These are phyloP conservation scores for Hirtodrosophila alboralis DNA, from an alignment of 2,888 invertebrate genomes.

Conservation along the genomic window DNA sequence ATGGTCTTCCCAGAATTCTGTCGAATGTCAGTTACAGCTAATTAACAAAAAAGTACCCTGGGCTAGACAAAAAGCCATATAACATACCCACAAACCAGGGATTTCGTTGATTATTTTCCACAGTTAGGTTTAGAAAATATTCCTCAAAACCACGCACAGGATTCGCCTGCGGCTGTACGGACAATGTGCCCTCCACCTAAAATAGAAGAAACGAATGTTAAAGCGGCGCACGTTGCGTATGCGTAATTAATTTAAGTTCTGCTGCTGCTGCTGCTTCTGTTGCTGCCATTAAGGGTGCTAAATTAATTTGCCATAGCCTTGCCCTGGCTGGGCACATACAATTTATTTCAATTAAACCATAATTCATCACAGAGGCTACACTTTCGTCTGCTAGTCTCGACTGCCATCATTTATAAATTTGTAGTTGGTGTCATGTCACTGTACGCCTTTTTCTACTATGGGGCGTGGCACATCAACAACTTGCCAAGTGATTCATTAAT, in stretches of 20 bases:
- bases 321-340: slow-evolving; percentile 36
- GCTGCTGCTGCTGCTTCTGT: not conserved
- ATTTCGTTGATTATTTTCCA: slow-evolving; percentile 94
- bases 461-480: slow-evolving; percentile 42
- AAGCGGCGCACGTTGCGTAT: slow-evolving; percentile 50
- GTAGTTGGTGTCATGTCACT: slow-evolving; percentile 56
- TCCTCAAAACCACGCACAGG: slow-evolving; percentile 94
- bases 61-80: not conserved
- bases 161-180: slow-evolving; percentile 96
- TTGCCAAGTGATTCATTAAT: slow-evolving; percentile 63
- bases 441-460: slow-evolving; percentile 17
- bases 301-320: slow-evolving; percentile 63
- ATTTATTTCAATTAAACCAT: slow-evolving; percentile 78
- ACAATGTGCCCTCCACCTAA: slow-evolving; percentile 94
- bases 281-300: slow-evolving; percentile 10
- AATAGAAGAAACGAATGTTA: slow-evolving; percentile 2
- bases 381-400: slow-evolving; percentile 32
- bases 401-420: slow-evolving; percentile 67
- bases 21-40: not conserved
- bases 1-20: slow-evolving; percentile 98
- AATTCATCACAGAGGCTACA: slow-evolving; percentile 73
- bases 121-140: slow-evolving; percentile 92
- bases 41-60: slow-evolving; percentile 2
- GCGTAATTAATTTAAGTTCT: slow-evolving; percentile 62
- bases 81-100: slow-evolving; percentile 97